Conservation (phyloP, 2,797 vertebrate genomes). For the Neomorphus geoffroyi region DNA sequence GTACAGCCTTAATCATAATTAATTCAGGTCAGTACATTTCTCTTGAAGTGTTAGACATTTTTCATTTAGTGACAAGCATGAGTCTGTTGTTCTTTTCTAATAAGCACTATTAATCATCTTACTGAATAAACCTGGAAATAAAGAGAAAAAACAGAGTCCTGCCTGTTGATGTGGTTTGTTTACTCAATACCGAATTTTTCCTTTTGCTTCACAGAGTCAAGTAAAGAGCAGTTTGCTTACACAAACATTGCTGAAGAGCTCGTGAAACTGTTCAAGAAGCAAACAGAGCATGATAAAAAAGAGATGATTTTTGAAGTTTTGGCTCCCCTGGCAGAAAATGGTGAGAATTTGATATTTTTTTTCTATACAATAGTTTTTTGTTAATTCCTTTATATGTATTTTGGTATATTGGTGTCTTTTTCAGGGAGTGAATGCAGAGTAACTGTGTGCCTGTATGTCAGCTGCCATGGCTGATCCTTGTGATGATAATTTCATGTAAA, state of each 20-base stretch:
- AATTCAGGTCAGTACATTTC: conserved; percentile 37
- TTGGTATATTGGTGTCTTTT: neutral
- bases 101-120: conserved; percentile 43
- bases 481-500: neutral
- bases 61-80: conserved; percentile 13
- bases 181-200: conserved; percentile 8
- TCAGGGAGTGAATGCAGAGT: neutral
- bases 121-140: conserved; percentile 30
- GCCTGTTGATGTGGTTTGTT: conserved; percentile 42
- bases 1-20: conserved; percentile 16
- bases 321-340: conserved; percentile 97
- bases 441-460: neutral
- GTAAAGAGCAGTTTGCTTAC: conserved; percentile 96
- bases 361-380: neutral
- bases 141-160: conserved; percentile 37
- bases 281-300: conserved; percentile 95
- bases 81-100: conserved; percentile 44
- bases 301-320: conserved; percentile 99
- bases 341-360: conserved; percentile 72
- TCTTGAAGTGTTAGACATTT: conserved; percentile 36
- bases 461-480: neutral
- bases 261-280: conserved; percentile 95
- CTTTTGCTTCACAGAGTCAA: conserved; percentile 77
- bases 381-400: neutral
- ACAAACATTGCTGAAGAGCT: conserved; percentile 95